Conservation (phyloP, 2,888 invertebrate species). For the Labia minor region DNA sequence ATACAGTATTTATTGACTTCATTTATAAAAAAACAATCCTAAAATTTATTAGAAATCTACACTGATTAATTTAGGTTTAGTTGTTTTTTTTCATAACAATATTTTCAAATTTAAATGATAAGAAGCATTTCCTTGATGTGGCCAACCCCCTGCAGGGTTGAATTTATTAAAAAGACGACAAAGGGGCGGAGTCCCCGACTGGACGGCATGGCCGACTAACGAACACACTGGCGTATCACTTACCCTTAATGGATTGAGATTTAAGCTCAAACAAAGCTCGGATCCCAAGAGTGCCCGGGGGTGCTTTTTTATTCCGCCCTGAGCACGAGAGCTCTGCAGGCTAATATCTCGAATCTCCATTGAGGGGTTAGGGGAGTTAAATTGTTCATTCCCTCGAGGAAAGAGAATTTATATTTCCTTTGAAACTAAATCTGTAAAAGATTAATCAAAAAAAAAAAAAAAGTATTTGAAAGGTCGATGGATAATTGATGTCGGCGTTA, state of each 20-base stretch:
- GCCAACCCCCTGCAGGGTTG: too few species aligned
- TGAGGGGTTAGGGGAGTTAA: not conserved
- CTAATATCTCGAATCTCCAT: not conserved
- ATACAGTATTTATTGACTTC: too few species aligned
- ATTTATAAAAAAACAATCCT: too few species aligned
- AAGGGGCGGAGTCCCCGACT: not conserved
- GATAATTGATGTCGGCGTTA: not conserved
- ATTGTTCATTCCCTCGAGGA: not conserved
- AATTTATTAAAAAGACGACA: not conserved
- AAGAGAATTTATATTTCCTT: not conserved
- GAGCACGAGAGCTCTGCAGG: not conserved
- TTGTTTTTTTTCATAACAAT: too few species aligned
- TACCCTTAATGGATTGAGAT: constrained; percentile 13
- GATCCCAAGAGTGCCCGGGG: not conserved
- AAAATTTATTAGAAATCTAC: too few species aligned
- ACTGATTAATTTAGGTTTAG: too few species aligned
- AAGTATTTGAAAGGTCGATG: not conserved
- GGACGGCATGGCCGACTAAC: not conserved
- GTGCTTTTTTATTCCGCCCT: not conserved
- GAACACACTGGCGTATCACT: not conserved
- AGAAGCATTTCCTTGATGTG: too few species aligned
- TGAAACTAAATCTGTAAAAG: not conserved
- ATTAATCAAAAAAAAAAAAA: not conserved
- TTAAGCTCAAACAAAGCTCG: not conserved
- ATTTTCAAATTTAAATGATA: too few species aligned